Evolutionary conservation across 1,140 invertebrate genomes (phyloP), one percentile per base, ranked within the genome.

Genomic region (Hetaerina americana): DNA sequence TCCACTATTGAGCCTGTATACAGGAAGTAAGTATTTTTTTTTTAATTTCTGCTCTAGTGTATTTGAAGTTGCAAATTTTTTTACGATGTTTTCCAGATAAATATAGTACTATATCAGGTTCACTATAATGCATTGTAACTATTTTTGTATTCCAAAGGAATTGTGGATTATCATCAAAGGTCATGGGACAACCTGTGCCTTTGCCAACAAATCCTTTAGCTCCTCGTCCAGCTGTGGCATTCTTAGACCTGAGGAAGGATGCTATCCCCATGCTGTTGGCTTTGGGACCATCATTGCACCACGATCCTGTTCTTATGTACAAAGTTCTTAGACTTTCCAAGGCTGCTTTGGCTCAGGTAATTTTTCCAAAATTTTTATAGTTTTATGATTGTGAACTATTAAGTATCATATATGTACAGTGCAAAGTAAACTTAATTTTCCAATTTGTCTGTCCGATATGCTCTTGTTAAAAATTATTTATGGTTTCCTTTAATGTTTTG

Each of bases 1-100:
- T 86, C 88, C 66, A 83, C 94, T 5, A 89, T 99, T 69, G 93
- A 98, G 78, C 90, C 92, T 8, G 80, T 98, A 18, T 99, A 98
- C 80, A 87, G 87, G 79, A 89, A 87, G 89, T 94, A 83, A 81
- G 77, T 78, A 40, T 40, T n/a, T n/a, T n/a, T n/a, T n/a, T n/a
- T n/a, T n/a, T n/a, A n/a, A n/a, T n/a, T n/a, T n/a, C n/a, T n/a
- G n/a, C n/a, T n/a, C n/a, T n/a, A n/a, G n/a, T n/a, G n/a, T n/a
- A n/a, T n/a, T n/a, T n/a, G n/a, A n/a, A n/a, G n/a, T n/a, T n/a
- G n/a, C n/a, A n/a, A n/a, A n/a, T n/a, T n/a, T n/a, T n/a, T n/a
- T n/a, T n/a, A n/a, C n/a, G n/a, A n/a, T n/a, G n/a, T n/a, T n/a
- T n/a, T n/a, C n/a, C n/a, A n/a, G n/a, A n/a, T n/a, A n/a, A n/a